These are phyloP conservation scores for Halictus rubicundus DNA, from an alignment of 1,140 invertebrate species.

Conservation along the genomic window DNA sequence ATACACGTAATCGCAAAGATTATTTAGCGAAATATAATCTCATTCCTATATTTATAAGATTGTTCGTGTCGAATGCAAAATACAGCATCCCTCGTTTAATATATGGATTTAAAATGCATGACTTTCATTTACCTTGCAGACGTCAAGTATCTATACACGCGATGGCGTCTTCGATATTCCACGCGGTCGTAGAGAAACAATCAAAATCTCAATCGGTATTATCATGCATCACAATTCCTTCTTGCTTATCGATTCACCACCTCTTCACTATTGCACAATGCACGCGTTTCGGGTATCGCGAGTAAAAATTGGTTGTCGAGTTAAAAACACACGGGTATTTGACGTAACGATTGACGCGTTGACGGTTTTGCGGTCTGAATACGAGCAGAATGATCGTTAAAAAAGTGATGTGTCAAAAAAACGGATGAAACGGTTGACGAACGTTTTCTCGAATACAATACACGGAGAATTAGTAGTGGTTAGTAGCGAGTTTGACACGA, in stretches of 20 bases:
- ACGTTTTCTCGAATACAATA: conserved; percentile 18
- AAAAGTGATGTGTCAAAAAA: not conserved
- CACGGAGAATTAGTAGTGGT: not conserved
- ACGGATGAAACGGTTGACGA: not conserved
- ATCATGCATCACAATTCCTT: conserved; percentile 27
- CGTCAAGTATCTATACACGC: conserved; percentile 40
- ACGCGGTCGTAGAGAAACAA: conserved; percentile 10
- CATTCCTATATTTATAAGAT: not conserved
- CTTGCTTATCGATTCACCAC: conserved; percentile 30
- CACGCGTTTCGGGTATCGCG: not conserved
- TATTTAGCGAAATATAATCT: not conserved
- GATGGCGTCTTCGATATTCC: conserved; percentile 48
- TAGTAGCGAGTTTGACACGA: not conserved
- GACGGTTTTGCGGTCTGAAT: not conserved
- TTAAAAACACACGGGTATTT: not conserved
- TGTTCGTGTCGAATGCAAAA: not conserved
- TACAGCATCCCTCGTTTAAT: not conserved
- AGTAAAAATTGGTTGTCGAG: not conserved
- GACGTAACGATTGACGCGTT: not conserved
- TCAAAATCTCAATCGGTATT: conserved; percentile 19
- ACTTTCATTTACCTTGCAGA: conserved; percentile 52
- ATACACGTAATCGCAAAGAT: not conserved
- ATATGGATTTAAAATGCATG: not conserved
- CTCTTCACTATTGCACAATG: not conserved
- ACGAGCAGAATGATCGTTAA: not conserved